Percentiles rank a stretch among this genome's conserved stretches.
phyloP scores from a whole-genome alignment of 2,113 vertebrate species.

The Melanerpes aurifrons region DNA sequence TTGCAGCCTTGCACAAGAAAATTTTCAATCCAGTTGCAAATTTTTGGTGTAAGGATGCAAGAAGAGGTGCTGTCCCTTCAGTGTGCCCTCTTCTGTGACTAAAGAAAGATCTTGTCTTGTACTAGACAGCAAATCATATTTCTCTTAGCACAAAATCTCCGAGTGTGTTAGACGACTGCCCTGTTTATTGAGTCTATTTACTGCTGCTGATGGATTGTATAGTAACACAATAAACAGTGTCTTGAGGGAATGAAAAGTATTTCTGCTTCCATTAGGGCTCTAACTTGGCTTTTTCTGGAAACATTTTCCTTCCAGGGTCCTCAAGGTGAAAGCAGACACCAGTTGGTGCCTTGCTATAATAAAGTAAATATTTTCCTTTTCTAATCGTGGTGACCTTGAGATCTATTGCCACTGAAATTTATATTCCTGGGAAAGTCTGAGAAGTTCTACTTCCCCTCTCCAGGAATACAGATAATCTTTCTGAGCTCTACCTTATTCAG shows the following conservation, averaged over 20 bases:
- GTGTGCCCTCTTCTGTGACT: constrained; percentile 17
- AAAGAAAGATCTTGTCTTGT: constrained; percentile 59
- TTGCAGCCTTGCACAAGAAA: neutral
- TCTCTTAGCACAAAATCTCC: constrained; percentile 63
- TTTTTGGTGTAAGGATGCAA: constrained; percentile 4
- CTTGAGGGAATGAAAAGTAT: constrained; percentile 63
- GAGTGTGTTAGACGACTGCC: constrained; percentile 56
- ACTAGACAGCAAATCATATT: constrained; percentile 56
- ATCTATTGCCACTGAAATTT: constrained; percentile 17
- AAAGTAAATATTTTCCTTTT: constrained; percentile 55
- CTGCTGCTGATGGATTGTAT: constrained; percentile 72
- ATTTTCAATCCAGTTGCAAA: neutral
- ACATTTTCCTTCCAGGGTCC: constrained; percentile 64
- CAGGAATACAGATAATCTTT: constrained; percentile 7
- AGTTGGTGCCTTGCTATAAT: constrained; percentile 44
- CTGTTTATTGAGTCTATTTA: constrained; percentile 74
- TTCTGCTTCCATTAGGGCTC: constrained; percentile 62
- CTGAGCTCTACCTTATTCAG: neutral
- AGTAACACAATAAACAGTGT: constrained; percentile 66
- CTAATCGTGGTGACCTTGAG: constrained; percentile 44
- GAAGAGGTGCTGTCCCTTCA: neutral
- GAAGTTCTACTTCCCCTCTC: constrained; percentile 19
- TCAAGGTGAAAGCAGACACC: constrained; percentile 65
- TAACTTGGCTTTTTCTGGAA: constrained; percentile 65
- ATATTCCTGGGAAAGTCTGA: constrained; percentile 35